Conservation (phyloP, 1,140 invertebrate genomes). For the Eulimnadia texana region DNA sequence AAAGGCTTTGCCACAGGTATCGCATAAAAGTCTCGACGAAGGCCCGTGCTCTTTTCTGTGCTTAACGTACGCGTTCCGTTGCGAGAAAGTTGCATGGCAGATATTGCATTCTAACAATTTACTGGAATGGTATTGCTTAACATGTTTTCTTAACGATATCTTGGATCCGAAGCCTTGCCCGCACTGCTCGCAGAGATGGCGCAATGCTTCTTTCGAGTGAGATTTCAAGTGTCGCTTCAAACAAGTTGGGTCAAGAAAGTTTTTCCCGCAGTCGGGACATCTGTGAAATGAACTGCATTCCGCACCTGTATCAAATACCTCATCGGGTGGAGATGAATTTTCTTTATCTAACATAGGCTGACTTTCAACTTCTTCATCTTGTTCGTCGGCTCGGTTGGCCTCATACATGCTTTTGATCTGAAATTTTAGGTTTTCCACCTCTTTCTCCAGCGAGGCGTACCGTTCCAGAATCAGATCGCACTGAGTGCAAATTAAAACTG, state of each 20-base stretch:
- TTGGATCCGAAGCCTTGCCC: slow-evolving; percentile 1
- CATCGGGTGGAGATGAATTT: neutral
- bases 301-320: neutral
- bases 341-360: neutral
- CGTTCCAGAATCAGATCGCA: slow-evolving; percentile 8
- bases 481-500: slow-evolving; percentile 5
- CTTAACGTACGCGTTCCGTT: neutral
- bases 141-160: neutral
- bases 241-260: neutral
- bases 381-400: neutral
- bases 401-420: slow-evolving; percentile 8
- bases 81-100: neutral
- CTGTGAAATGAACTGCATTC: neutral
- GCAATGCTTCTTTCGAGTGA: neutral
- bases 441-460: slow-evolving; percentile 3
- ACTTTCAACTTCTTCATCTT: neutral
- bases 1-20: slow-evolving; percentile 15
- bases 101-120: neutral
- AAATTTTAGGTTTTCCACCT: neutral
- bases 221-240: slow-evolving; percentile 9
- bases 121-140: neutral
- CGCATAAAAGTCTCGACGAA: neutral
- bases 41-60: neutral
- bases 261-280: slow-evolving; percentile 10
- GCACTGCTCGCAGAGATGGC: neutral